A percentile compares a stretch with the other conserved stretches of the same genome.
phyloP scores from a whole-genome alignment of 1,140 invertebrate species.

The Nylanderia fulva region DNA sequence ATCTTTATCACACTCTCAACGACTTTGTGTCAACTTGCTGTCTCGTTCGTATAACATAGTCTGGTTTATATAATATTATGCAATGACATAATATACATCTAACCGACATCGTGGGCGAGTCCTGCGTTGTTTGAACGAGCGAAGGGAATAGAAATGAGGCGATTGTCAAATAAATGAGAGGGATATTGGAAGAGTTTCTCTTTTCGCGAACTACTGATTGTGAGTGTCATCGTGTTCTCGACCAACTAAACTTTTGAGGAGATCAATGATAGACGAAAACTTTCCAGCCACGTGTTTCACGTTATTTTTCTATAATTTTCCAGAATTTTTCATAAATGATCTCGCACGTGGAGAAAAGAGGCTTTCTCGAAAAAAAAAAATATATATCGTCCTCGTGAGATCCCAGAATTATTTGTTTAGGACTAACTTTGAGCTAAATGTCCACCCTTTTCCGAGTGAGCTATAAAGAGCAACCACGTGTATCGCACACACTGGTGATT shows the following conservation, averaged over 20 bases:
- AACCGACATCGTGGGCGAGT: neutral
- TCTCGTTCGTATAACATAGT: neutral
- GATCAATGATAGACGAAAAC: neutral
- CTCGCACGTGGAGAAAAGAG: neutral
- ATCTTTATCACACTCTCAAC: slow-evolving; percentile 6
- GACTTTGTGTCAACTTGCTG: neutral
- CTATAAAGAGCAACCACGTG: neutral
- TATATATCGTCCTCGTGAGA: neutral
- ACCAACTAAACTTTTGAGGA: neutral
- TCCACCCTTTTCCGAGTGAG: neutral
- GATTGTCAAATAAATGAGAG: neutral
- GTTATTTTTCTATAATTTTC: neutral
- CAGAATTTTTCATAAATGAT: neutral
- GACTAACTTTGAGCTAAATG: neutral
- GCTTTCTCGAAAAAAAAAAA: neutral
- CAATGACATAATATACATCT: slow-evolving; percentile 8
- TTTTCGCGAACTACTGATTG: neutral
- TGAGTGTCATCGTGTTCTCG: neutral
- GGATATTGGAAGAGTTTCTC: neutral
- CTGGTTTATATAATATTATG: slow-evolving; percentile 25
- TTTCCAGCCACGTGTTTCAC: neutral
- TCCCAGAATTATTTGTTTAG: slow-evolving; percentile 55
- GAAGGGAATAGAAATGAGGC: neutral
- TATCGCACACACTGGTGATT: neutral
- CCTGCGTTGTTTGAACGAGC: neutral